Percentiles rank a stretch among this genome's conserved stretches.
phyloP scores from a whole-genome alignment of 2,797 vertebrate genomes.

The Danio kyathit region DNA sequence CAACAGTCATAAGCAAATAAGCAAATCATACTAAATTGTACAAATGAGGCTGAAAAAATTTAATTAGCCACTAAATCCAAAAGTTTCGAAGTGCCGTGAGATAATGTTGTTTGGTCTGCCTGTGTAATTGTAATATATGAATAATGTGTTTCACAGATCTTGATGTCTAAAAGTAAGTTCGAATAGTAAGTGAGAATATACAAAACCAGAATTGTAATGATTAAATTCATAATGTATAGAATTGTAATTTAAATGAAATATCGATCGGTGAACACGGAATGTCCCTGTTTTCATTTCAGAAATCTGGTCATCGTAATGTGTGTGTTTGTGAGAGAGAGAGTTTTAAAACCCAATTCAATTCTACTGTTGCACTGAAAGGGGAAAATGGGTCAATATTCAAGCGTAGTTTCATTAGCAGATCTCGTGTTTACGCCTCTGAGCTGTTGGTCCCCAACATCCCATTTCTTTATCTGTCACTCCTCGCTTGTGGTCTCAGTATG shows the following conservation, averaged over 20 bases:
- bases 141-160: too few species aligned
- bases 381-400: conserved; percentile 51
- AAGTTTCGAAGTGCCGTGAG: too few species aligned
- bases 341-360: conserved; percentile 29
- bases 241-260: neutral
- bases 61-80: too few species aligned
- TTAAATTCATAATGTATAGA: neutral
- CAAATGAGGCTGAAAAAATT: too few species aligned
- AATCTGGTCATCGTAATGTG: neutral
- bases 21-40: too few species aligned
- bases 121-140: too few species aligned
- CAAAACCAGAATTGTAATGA: neutral
- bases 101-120: too few species aligned
- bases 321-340: conserved; percentile 4
- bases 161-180: too few species aligned
- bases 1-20: too few species aligned
- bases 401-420: conserved; percentile 49
- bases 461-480: conserved; percentile 58
- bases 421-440: conserved; percentile 39
- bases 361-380: conserved; percentile 31
- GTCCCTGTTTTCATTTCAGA: conserved; percentile 20
- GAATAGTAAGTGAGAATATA: too few species aligned
- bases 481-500: conserved; percentile 23
- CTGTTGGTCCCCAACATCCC: conserved; percentile 40
- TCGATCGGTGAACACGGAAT: conserved; percentile 1